phyloP scores from a whole-genome alignment of 2,797 vertebrate species.

The Lagorchestes hirsutus region DNA sequence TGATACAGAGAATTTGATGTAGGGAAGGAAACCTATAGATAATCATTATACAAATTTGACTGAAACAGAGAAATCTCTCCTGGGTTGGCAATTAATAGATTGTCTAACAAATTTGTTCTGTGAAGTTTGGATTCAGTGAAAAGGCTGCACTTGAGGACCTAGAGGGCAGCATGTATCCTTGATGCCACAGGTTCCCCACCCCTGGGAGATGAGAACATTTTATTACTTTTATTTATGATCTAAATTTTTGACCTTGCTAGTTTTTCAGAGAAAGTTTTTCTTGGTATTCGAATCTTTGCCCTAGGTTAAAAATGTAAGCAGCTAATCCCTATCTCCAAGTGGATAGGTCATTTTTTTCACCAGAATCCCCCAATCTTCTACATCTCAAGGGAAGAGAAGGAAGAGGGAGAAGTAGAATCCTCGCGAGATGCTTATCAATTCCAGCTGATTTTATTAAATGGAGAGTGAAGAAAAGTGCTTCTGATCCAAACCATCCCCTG shows the following conservation, averaged over 20 bases:
- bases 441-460: neutral
- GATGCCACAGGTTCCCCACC: too few relatives aligned
- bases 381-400: neutral
- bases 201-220: neutral
- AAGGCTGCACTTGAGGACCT: too few relatives aligned
- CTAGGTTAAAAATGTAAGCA: neutral
- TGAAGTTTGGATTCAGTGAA: too few relatives aligned
- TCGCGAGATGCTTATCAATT: neutral
- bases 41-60: neutral
- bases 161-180: too few relatives aligned
- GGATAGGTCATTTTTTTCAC: neutral
- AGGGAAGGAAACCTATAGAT: neutral
- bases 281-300: neutral
- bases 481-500: neutral
- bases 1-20: neutral
- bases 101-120: too few relatives aligned
- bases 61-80: neutral
- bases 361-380: neutral
- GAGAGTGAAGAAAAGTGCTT: neutral
- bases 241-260: neutral
- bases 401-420: neutral
- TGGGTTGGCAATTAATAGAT: neutral
- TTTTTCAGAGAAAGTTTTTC: neutral
- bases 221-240: neutral
- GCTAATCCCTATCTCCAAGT: neutral